Evolutionary conservation across 2,797 vertebrate genomes (phyloP).

Genomic region (Rhinoraja longicauda): DNA sequence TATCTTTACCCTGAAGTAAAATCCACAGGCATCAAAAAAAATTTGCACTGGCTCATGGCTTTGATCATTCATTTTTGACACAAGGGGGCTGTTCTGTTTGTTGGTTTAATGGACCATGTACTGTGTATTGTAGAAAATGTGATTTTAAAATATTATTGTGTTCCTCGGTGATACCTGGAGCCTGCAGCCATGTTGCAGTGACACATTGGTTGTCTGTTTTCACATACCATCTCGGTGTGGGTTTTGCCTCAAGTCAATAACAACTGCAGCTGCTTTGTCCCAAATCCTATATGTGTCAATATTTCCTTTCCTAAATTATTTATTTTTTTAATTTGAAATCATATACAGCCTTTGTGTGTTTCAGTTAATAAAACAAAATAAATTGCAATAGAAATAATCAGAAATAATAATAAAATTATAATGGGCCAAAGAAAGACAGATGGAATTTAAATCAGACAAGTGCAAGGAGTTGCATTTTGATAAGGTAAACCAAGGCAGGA

Average conservation of each 20-base stretch:
- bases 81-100: not conserved
- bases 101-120: conserved; percentile 28
- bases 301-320: not conserved
- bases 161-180: not conserved
- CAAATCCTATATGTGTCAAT: not conserved
- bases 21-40: not conserved
- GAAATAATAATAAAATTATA: no score
- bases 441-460: no score
- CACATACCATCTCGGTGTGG: not conserved
- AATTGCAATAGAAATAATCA: no score
- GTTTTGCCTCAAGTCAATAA: not conserved
- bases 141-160: not conserved
- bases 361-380: not conserved
- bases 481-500: no score
- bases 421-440: no score
- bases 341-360: not conserved
- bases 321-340: not conserved
- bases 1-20: not conserved
- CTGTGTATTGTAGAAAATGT: not conserved
- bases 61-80: not conserved
- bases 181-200: not conserved
- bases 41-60: not conserved
- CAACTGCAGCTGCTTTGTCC: not conserved
- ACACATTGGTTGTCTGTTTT: not conserved
- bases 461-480: no score